Conservation (phyloP, 2,113 vertebrate genomes). For the Cardinalis cardinalis region DNA sequence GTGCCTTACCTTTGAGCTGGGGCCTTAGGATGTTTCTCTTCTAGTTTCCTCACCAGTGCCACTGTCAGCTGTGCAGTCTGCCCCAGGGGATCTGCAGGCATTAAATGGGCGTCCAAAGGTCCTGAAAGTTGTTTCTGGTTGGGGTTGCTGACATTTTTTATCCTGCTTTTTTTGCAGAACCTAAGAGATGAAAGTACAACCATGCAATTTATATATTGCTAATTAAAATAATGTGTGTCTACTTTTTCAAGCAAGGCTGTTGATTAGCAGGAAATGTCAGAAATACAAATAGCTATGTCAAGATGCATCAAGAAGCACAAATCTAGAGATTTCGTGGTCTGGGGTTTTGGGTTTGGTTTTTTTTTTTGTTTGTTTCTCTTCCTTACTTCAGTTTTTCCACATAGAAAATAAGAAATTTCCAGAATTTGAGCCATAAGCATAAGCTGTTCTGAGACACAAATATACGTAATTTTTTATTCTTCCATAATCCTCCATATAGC, state of each 20-base stretch:
- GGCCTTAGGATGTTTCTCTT: slow-evolving; percentile 81
- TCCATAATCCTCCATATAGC: not conserved
- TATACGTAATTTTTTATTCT: not conserved
- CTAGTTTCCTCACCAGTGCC: slow-evolving; percentile 81
- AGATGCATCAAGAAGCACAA: slow-evolving; percentile 23
- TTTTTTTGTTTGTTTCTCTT: not conserved
- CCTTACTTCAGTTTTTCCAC: not conserved
- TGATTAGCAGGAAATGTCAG: slow-evolving; percentile 36
- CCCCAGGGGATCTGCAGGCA: slow-evolving; percentile 69
- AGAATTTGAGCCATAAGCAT: not conserved
- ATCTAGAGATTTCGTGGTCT: not conserved
- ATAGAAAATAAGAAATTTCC: not conserved
- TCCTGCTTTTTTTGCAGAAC: slow-evolving; percentile 22
- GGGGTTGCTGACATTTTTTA: slow-evolving; percentile 51
- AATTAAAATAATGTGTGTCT: slow-evolving; percentile 43
- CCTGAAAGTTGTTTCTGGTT: slow-evolving; percentile 65
- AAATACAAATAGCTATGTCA: slow-evolving; percentile 46
- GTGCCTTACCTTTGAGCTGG: slow-evolving; percentile 87
- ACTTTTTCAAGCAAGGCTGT: slow-evolving; percentile 39
- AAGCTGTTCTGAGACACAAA: not conserved
- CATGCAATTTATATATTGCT: slow-evolving; percentile 18
- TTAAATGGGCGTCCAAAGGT: slow-evolving; percentile 64
- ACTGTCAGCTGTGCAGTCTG: slow-evolving; percentile 76
- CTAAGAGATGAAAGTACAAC: slow-evolving; percentile 58
- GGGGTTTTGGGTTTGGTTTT: not conserved